Base-by-base conservation (phyloP, 2,113 vertebrate genomes). In the Motacilla alba region DNA sequence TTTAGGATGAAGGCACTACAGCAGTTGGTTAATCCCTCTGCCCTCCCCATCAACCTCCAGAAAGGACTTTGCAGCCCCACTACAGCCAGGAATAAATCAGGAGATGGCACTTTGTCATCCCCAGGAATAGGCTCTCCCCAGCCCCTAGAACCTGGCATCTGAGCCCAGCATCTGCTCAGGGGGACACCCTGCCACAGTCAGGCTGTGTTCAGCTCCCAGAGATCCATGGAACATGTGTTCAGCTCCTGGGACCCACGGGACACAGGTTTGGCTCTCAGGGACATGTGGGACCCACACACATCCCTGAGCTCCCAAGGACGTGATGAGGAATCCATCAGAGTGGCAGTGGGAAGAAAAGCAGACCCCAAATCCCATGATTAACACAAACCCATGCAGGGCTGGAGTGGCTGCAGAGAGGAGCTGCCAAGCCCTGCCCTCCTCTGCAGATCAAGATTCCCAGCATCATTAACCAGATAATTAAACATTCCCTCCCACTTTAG, bases 1-100 rank as follows among this genome's bases (percentile, higher is more conserved):
- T 95, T 97, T 92, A 31, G 94, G 87, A 94, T 78, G 92, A 86
- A 93, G 92, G 72, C 87, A 86, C 56, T 78, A 44, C 90, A 96
- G 95, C 93, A 80, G 47, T 47, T 83, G 76, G 63, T 72, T 97
- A 92, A 97, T 95, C 90, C 85, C 39, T 76, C 75, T 92, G 88
- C 88, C 90, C 85, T 94, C 55, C 26, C 46, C 50, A 20, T 22
- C 82, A 56, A 28, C 72, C 84, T 88, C n/a, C 0, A 55, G 60
- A 74, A 37, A 69, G 64, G 43, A 41, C 72, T 91, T 87, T 30
- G 47, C 47, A 86, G 75, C 44, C 50, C 68, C 56, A 15, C 78
- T 90, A 44, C 41, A 66, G 44, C 63, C 6, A 4, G 82, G 84
- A 87, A 93, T 90, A 53, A 66, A 87, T 56, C 26, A 58, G 95